Conservation (phyloP, 2,113 vertebrate genomes). For the Axis porcinus region DNA sequence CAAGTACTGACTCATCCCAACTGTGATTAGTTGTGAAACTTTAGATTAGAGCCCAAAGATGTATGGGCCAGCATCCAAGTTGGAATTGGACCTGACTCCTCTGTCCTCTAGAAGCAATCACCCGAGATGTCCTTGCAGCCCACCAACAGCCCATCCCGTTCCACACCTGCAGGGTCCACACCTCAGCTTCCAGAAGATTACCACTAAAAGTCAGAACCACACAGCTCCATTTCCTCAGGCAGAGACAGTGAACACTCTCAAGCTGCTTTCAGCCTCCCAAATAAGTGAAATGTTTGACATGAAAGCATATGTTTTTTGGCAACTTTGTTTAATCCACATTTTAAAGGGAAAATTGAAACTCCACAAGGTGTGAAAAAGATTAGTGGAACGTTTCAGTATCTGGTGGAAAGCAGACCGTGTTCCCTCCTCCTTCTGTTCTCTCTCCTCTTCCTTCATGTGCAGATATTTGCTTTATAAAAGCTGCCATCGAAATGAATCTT, state of each 20-base stretch:
- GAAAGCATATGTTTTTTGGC: conserved; percentile 82
- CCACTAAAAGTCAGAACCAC: conserved; percentile 73
- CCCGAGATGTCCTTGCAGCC: background rate
- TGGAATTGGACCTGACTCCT: background rate
- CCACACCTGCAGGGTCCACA: conserved; percentile 42
- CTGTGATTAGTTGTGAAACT: background rate
- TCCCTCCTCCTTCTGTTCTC: conserved; percentile 71
- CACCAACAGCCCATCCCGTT: conserved; percentile 36
- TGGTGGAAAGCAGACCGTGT: conserved; percentile 69
- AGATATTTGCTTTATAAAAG: conserved; percentile 74
- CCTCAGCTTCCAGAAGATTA: conserved; percentile 58
- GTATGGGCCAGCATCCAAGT: background rate
- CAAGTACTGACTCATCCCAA: background rate
- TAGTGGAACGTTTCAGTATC: conserved; percentile 71
- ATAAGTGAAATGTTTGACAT: conserved; percentile 83
- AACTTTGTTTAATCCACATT: conserved; percentile 81
- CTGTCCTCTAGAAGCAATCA: conserved; percentile 12
- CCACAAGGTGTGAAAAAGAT: conserved; percentile 80
- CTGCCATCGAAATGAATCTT: conserved; percentile 63
- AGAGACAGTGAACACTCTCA: conserved; percentile 68
- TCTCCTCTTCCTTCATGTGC: conserved; percentile 49
- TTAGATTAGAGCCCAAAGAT: background rate
- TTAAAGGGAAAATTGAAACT: conserved; percentile 82
- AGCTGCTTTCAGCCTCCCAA: conserved; percentile 78
- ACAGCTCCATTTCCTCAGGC: conserved; percentile 31